These are phyloP conservation scores for Zygothrica quintamaculata DNA, from an alignment of 2,888 invertebrate species.

Conservation along the genomic window DNA sequence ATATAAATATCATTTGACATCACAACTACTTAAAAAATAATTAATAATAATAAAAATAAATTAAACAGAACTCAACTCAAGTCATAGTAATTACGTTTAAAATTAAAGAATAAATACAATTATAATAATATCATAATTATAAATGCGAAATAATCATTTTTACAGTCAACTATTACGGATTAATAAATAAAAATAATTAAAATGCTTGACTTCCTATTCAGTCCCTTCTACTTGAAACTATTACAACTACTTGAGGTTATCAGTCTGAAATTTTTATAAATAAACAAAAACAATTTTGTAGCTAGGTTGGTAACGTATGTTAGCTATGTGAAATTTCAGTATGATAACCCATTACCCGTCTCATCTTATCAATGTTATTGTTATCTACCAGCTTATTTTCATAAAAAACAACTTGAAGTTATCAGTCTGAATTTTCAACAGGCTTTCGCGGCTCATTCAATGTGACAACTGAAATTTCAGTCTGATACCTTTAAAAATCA, in stretches of 20 bases:
- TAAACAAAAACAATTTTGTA: slow-evolving; percentile 4
- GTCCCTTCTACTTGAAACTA: not conserved
- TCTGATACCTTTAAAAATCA: slow-evolving; percentile 16
- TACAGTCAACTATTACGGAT: slow-evolving; percentile 62
- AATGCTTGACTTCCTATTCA: slow-evolving; percentile 37
- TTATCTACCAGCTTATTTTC: not conserved
- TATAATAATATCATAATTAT: slow-evolving; percentile 35
- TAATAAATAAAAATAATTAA: slow-evolving; percentile 40
- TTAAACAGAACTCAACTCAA: slow-evolving; percentile 63
- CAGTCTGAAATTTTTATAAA: slow-evolving; percentile 18
- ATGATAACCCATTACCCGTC: not conserved
- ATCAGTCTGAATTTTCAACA: slow-evolving; percentile 52
- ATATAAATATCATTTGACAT: slow-evolving; percentile 36
- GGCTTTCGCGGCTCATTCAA: slow-evolving; percentile 21
- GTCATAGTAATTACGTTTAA: slow-evolving; percentile 77
- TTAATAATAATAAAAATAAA: slow-evolving; percentile 42
- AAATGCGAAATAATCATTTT: slow-evolving; percentile 49
- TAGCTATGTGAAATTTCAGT: slow-evolving; percentile 2
- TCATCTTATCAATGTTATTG: not conserved
- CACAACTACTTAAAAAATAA: slow-evolving; percentile 26
- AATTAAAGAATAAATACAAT: slow-evolving; percentile 55
- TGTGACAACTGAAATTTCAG: slow-evolving; percentile 44
- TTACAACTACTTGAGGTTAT: slow-evolving; percentile 1
- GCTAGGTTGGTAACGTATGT: slow-evolving; percentile 15
- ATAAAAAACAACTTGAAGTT: slow-evolving; percentile 22